Evolutionary conservation across 2,113 vertebrate genomes (phyloP), one percentile per base, ranked within the genome.

Genomic region (Campylorhamphus procurvoides): DNA sequence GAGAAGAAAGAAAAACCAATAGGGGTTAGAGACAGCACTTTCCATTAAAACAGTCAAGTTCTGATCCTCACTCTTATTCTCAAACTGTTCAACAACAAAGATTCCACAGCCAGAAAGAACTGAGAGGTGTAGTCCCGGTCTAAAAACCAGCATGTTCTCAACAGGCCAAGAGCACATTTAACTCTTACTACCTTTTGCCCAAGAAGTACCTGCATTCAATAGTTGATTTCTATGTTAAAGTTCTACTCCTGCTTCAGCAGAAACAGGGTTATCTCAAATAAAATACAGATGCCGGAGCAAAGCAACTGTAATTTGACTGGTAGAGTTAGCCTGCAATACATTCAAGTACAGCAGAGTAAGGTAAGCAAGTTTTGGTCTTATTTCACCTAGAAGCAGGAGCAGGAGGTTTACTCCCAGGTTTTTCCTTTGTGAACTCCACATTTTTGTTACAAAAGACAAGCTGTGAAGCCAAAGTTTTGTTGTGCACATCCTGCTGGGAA

Each of bases 401-500:
- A 49, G 31, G 7, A 72, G 17, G 14, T 89, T 82, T 67, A 87
- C 31, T 80, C 18, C 14, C 46, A 59, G 35, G 40, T 86, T 58
- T n/a, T 92, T 62, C 42, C 52, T 55, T 59, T 52, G 25, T 84
- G 62, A 71, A 75, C n/a, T 72, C 63, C 15, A 15, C 28, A 56
- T 29, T 83, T 92, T 74, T 15, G 1, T 87, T 93, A 85, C 18
- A 68, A 74, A 85, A 94, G 60, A 29, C 31, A 79, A 75, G 64
- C 80, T 87, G 40, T 22, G 58, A 96, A 96, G 64, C 56, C 4
- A 2, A 97, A 94, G 66, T 94, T 89, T 91, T 96, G 58, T 28
- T 85, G 84, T 28, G 76, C 79, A 91, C 72, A 81, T 96, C 68
- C 89, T 90, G 67, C 72, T 82, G 87, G 91, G 75, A 96, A 96